A percentile compares a stretch with the other conserved stretches of the same genome.
Conservation (phyloP, 1,140 invertebrate species). For the Pseudomyrmex gracilis region DNA sequence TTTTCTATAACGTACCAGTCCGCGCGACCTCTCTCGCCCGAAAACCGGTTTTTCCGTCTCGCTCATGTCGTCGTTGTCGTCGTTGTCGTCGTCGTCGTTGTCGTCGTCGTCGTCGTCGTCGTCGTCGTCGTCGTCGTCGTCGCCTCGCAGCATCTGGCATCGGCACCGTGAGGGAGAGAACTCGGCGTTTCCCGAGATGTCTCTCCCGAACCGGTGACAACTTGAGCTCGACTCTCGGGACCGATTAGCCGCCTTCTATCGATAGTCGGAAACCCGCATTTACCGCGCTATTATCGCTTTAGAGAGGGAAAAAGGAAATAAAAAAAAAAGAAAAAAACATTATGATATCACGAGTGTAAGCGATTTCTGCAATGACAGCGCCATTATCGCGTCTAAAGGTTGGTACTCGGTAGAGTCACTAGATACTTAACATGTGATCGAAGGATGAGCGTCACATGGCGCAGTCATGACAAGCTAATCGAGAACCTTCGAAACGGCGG, state of each 20-base stretch:
- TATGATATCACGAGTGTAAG: conserved; percentile 43
- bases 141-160: conserved; percentile 67
- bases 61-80: conserved; percentile 21
- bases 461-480: too few relatives aligned
- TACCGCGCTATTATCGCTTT: conserved; percentile 48
- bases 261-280: conserved; percentile 22
- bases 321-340: conserved; percentile 39
- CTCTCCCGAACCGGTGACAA: conserved; percentile 55
- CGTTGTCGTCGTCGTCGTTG: conserved; percentile 27
- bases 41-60: conserved; percentile 73
- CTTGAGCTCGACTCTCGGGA: conserved; percentile 60
- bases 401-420: too few relatives aligned
- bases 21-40: neutral
- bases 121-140: conserved; percentile 6
- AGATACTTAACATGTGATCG: too few relatives aligned
- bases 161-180: conserved; percentile 38
- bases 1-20: conserved; percentile 46
- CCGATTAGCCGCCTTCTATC: conserved; percentile 69
- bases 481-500: too few relatives aligned
- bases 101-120: conserved; percentile 16
- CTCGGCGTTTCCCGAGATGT: conserved; percentile 58
- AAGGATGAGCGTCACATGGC: too few relatives aligned
- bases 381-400: too few relatives aligned
- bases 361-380: too few relatives aligned
- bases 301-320: neutral